phyloP scores from a whole-genome alignment of 2,888 invertebrate species.

The Microctonus hyperodae region DNA sequence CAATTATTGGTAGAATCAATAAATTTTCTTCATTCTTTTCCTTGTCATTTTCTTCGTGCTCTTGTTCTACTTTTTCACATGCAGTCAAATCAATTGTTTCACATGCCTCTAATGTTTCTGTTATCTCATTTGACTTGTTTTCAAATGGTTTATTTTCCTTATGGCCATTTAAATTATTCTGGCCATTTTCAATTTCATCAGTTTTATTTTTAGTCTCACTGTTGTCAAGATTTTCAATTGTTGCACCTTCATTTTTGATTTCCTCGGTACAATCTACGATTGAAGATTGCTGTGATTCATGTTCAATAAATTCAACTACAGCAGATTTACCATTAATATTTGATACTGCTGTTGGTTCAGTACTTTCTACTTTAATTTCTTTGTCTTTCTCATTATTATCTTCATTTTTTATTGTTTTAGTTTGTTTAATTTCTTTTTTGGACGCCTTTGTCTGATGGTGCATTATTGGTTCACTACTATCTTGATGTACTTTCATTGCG shows the following conservation, averaged over 20 bases:
- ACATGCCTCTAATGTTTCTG: constrained; percentile 29
- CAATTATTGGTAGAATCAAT: neutral
- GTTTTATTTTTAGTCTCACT: constrained; percentile 34
- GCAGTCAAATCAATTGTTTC: neutral
- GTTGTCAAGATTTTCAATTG: neutral
- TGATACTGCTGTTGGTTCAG: constrained; percentile 19
- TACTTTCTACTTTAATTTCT: constrained; percentile 25
- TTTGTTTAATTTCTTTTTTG: constrained; percentile 17
- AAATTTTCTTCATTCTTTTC: neutral
- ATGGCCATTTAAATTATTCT: constrained; percentile 15
- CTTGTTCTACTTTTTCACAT: neutral
- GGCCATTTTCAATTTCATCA: constrained; percentile 31
- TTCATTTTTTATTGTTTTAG: constrained; percentile 24
- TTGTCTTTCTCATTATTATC: constrained; percentile 22
- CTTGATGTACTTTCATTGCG: constrained; percentile 20
- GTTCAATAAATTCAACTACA: constrained; percentile 14
- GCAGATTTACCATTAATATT: constrained; percentile 28
- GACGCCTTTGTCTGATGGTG: neutral
- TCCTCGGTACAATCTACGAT: neutral
- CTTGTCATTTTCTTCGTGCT: neutral
- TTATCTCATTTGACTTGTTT: constrained; percentile 12
- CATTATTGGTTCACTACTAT: neutral
- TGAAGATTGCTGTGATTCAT: neutral
- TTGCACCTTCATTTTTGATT: neutral
- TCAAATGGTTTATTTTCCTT: constrained; percentile 35